Evolutionary conservation across 2,113 vertebrate genomes (phyloP), one percentile per base, ranked within the genome.

Genomic region (Sprattus sprattus): DNA sequence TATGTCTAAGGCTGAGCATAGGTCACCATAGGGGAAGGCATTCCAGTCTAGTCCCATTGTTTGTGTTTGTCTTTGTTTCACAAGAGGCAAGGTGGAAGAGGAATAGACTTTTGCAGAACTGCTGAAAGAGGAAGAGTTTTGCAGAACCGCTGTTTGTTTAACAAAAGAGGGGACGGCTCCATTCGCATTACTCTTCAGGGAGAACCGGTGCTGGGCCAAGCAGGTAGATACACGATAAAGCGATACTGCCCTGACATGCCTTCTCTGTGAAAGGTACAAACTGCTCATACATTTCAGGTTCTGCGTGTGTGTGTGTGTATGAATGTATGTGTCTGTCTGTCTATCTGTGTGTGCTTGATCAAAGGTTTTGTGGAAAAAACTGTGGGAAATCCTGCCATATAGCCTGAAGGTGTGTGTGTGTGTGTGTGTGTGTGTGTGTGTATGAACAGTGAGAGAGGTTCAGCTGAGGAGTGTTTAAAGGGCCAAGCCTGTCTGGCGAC

Each of bases 381-480:
- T 9, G 9, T 25, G n/a, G 4, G 11, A 71, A 6, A 67, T 78
- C 39, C 32, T 10, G 3, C 28, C 71, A 39, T 13, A 78, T 78
- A 13, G 71, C 15, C 32, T 60, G 20, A 22, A 20, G 1, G 71
- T 78, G 71, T 78, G 71, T 78, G 28, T 78, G 71, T 75, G 28
- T 78, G 71, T 78, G 28, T 75, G 25, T 57, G 54, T 60, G 54
- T 52, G 18, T 84, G 84, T 80, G 20, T 80, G 46, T 83, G 50
- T 75, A 46, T 25, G 8, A 25, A 85, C 84, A 18, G 89, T 86
- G 87, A 87, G 46, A 81, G 49, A 52, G 82, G 82, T 5, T 6
- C 45, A 84, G n/a, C 82, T 88, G 92, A 91, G 75, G 84, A 32
- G 0, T 85, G 83, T 87, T 18, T 81, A 54, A 47, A 39, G 49